A percentile compares a stretch with the other conserved stretches of the same genome.
Evolutionary conservation across 1,140 invertebrate genomes (phyloP).

Genomic region (Aphelenchoides besseyi): DNA sequence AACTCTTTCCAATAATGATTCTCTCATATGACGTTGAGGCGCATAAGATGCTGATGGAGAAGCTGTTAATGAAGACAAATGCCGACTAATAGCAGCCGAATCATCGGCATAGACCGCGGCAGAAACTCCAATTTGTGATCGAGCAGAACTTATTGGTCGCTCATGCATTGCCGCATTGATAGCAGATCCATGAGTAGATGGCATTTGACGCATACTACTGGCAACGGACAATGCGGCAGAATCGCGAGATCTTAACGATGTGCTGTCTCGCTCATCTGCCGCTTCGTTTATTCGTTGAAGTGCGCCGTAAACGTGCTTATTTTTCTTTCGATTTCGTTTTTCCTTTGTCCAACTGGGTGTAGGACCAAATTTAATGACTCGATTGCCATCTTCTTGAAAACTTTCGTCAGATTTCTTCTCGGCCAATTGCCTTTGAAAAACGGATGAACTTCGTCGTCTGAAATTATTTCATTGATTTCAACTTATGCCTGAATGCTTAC

Average conservation of each 20-base stretch:
- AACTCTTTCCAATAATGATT: neutral
- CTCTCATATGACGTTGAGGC: neutral
- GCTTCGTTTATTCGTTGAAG: constrained; percentile 60
- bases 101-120: constrained; percentile 15
- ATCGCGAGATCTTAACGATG: constrained; percentile 53
- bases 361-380: constrained; percentile 59
- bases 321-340: constrained; percentile 60
- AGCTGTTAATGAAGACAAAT: neutral
- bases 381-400: constrained; percentile 37
- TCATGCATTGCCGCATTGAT: constrained; percentile 15
- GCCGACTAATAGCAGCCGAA: neutral
- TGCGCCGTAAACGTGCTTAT: constrained; percentile 60
- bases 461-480: constrained; percentile 18
- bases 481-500: constrained; percentile 6
- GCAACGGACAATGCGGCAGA: constrained; percentile 35
- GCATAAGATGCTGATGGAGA: constrained; percentile 4
- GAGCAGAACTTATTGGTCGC: neutral
- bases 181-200: constrained; percentile 5
- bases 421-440: constrained; percentile 6
- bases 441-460: constrained; percentile 35
- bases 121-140: neutral
- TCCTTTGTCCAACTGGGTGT: constrained; percentile 61
- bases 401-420: constrained; percentile 41
- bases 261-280: constrained; percentile 53
- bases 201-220: neutral